Conservation (phyloP, 2,113 vertebrate genomes). For the Austrofundulus limnaeus region DNA sequence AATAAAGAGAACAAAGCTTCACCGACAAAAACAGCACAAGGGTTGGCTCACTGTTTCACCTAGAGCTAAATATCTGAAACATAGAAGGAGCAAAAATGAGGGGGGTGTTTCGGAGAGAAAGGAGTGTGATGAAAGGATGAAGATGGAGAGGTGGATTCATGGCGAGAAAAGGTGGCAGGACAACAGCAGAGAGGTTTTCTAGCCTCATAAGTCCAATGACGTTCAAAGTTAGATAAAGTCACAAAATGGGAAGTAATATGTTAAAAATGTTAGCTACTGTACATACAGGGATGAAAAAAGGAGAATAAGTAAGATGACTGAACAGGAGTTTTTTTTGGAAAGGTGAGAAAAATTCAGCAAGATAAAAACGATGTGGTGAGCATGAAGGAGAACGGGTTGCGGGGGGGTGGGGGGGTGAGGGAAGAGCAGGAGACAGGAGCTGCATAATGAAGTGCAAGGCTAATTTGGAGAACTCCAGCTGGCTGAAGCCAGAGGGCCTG, state of each 20-base stretch:
- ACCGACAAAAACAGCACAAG: slow-evolving; percentile 85
- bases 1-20: slow-evolving; percentile 80
- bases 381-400: slow-evolving; percentile 8
- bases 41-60: slow-evolving; percentile 86
- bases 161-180: background rate
- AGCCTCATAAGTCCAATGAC: slow-evolving; percentile 21
- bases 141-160: slow-evolving; percentile 18
- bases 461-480: slow-evolving; percentile 94
- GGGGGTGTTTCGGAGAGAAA: slow-evolving; percentile 5
- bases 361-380: slow-evolving; percentile 1
- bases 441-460: slow-evolving; percentile 89
- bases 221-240: background rate
- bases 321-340: background rate
- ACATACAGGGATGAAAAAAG: background rate
- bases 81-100: slow-evolving; percentile 28
- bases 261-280: no score
- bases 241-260: no score
- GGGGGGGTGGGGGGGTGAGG: background rate
- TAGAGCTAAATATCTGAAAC: slow-evolving; percentile 88
- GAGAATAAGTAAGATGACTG: background rate
- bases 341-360: slow-evolving; percentile 21
- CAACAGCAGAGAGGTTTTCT: slow-evolving; percentile 17
- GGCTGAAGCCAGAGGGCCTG: slow-evolving; percentile 90
- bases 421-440: slow-evolving; percentile 66
- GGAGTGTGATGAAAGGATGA: slow-evolving; percentile 21